Base-by-base conservation (phyloP, 2,113 vertebrate species). In the Marcusenius ussheri region DNA sequence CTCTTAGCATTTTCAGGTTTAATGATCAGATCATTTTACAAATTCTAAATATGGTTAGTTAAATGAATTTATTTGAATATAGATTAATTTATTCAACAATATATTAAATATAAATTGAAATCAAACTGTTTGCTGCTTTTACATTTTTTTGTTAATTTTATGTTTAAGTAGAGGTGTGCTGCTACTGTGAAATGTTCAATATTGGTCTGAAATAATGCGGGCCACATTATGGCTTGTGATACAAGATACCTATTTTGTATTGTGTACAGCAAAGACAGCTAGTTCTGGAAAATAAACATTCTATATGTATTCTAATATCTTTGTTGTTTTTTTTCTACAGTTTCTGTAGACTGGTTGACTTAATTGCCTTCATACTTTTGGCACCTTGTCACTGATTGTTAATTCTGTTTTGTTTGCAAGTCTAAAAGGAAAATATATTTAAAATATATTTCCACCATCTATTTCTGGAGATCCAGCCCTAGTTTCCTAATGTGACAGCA, bases 161-260 rank as follows among this genome's bases (percentile, higher is more conserved):
- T 94, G 92, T 93, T 93, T 92, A 89, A 90, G 92, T 91, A 90
- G 39, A 91, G 90, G 88, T 87, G 77, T 92, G 91, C 91, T 93
- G 90, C 89, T 91, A 91, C 93, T 86, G 77, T 91, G 90, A 94
- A 93, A 92, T 90, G 86, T 91, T 89, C 51, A 88, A 91, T 91
- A 93, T 94, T 86, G 91, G 83, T 66, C 91, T 92, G 15, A 88
- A 53, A 89, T 35, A 39, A 90, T 90, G 90, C 94, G 91, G 91
- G 91, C 91, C 93, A 89, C 90, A 91, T 88, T 31, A 49, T 85
- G 70, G 91, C 92, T 94, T 93, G 92, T 91, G 88, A 93, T 94
- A 94, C 92, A 93, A 92, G 91, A 89, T 88, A 90, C 90, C 87
- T 92, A 91, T 94, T 95, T 95, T 95, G 90, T 90, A 94, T 94